These are phyloP conservation scores for Phengaris alcon DNA, from an alignment of 2,888 invertebrate genomes.

Conservation along the genomic window DNA sequence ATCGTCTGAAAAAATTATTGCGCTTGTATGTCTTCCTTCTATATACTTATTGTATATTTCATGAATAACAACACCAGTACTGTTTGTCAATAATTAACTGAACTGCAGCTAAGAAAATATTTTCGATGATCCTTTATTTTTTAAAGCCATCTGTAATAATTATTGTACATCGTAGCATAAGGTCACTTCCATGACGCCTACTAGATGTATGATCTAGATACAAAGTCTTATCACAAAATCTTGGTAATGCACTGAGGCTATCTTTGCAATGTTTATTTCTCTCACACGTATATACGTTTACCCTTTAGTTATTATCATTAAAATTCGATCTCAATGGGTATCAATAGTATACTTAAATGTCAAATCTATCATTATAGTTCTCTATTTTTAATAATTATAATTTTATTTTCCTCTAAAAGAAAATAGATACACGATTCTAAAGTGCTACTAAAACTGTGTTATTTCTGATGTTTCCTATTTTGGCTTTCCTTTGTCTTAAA, in stretches of 20 bases:
- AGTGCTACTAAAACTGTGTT: no score
- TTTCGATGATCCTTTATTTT: not conserved
- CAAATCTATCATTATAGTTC: no score
- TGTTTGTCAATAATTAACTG: no score
- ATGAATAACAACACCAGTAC: not conserved
- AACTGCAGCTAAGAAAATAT: not conserved
- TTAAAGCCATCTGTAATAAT: not conserved
- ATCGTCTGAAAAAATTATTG: not conserved
- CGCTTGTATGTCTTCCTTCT: conserved; percentile 14
- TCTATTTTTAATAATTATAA: no score
- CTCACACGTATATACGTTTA: not conserved
- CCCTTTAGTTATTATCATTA: not conserved
- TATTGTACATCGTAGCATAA: not conserved
- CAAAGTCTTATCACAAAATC: not conserved
- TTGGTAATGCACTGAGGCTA: not conserved
- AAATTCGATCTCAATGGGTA: not conserved
- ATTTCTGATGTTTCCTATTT: no score
- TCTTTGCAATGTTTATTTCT: not conserved
- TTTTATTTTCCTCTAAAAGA: no score
- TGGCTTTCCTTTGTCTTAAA: not conserved
- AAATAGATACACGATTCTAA: no score
- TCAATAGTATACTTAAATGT: not conserved
- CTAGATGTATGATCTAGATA: not conserved
- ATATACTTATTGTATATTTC: not conserved
- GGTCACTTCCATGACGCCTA: not conserved